Evolutionary conservation across 30 jellyfish, hydroid and myxozoan species (phyloP).

Genomic region (Sanderia malayensis): DNA sequence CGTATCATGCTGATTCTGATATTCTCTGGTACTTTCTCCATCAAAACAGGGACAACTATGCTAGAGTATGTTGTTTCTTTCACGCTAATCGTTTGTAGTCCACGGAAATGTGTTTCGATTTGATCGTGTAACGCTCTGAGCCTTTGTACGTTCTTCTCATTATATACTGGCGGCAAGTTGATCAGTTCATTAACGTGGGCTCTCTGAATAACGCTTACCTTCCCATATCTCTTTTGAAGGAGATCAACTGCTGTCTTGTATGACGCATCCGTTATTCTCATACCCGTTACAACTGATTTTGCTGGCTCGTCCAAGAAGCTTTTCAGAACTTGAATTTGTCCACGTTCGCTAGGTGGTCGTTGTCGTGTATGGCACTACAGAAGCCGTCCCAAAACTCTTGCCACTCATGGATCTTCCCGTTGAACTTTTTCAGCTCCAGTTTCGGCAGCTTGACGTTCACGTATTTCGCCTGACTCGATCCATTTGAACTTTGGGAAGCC

Average conservation of each 20-base stretch:
- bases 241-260: constrained; percentile 31
- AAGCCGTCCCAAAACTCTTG: constrained; percentile 32
- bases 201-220: constrained; percentile 22
- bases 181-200: constrained; percentile 37
- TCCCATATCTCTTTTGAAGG: background rate
- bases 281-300: constrained; percentile 22
- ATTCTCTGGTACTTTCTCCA: constrained; percentile 11
- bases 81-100: background rate
- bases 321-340: constrained; percentile 15
- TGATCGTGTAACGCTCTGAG: constrained; percentile 1
- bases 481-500: too few relatives aligned
- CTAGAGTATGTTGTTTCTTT: background rate
- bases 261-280: constrained; percentile 13
- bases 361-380: constrained; percentile 9
- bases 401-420: constrained; percentile 26
- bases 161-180: constrained; percentile 1
- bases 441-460: constrained; percentile 9
- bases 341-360: constrained; percentile 21
- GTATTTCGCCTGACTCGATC: too few relatives aligned
- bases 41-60: constrained; percentile 5
- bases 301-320: constrained; percentile 49
- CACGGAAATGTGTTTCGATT: constrained; percentile 28
- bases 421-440: background rate
- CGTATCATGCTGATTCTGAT: constrained; percentile 12
- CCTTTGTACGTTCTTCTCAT: constrained; percentile 13